Base-by-base conservation (phyloP, 2,797 vertebrate genomes). In the Chrysocyon brachyurus region DNA sequence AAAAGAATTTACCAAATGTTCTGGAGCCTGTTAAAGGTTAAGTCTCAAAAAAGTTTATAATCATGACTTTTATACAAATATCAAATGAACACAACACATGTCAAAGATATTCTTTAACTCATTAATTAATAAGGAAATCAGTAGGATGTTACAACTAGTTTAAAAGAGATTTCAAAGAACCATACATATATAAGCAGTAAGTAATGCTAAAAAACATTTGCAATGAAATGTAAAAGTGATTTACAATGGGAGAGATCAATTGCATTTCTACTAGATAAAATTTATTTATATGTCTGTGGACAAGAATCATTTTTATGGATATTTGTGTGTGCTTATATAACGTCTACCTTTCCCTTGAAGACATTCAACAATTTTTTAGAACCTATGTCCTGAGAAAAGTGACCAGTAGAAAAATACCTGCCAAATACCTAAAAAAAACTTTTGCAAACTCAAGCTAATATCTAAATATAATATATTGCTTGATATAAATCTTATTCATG, bases 101-200 rank as follows among this genome's bases (percentile, higher is more conserved):
- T 33, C 31, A 87, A 91, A 84, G 9, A 36, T 86, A 73, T 66
- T 68, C 75, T 91, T 93, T 83, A 89, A 79, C 31, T 85, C 22
- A 52, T 87, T 82, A 73, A 88, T 85, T 85, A 92, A 85, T 52
- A 66, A 73, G 17, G 17, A 10, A 86, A 82, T 28, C 26, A 94
- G 19, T 90, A 91, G 72, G 3, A 49, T 77, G 6, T 36, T 77
- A 56, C 0, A 73, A 61, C 12, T 68, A 89, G 15, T 68, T 87
- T 10, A 84, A 90, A 90, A 4, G 15, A 90, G 6, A 77, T 87
- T 94, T 96, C 28, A 84, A 91, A 91, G 5, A 78, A 59, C 9
- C 36, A 91, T 6, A 68, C 0, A 61, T 28, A 70, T 15, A 84
- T 64, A 63, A 64, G 46, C 22, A 78, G 28, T 89, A 93, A 75